Base-by-base conservation (phyloP, 2,797 vertebrate species). In the Micrastur ruficollis region DNA sequence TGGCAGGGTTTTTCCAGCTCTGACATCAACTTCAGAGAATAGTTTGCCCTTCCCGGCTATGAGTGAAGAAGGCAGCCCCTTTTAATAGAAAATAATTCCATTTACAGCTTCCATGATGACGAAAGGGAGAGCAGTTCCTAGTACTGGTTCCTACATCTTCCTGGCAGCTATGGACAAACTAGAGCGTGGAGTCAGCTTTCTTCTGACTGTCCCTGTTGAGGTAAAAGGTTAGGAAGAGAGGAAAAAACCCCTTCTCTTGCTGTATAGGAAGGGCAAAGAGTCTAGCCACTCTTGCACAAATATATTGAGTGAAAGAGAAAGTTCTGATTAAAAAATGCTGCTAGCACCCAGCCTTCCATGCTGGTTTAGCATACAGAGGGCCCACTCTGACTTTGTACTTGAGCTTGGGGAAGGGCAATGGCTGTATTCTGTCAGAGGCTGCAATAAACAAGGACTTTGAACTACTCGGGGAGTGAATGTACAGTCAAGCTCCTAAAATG, bases 1-100 rank as follows among this genome's bases (percentile, higher is more conserved):
- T 5, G 55, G 34, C n/a, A 62, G 87, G 66, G 67, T 63, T 89
- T 96, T 96, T 90, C 93, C 82, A 40, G 73, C 46, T 81, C 72
- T 81, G 72, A 68, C 68, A 40, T 46, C 25, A 65, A 3, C 14
- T 76, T 95, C 58, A 73, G 67, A 44, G 44, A 84, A 70, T 8
- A 17, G 31, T 73, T 93, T 89, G 73, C 36, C 7, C 8, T 89
- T 92, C n/a, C 58, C 5, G 19, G 50, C 17, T 65, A 11, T 0
- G 7, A 52, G 29, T 59, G 63, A 89, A 40, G 58, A 67, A 17
- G 32, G 66, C 52, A 80, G 55, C 25, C 38, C 26, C 73, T 84
- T 75, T 3, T 81, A 23, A 52, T 12, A 74, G 86, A 61, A 86
- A 72, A n/a, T 0, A 0, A 7, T 11, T 65, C 36, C 9, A 1